Evolutionary conservation across 2,888 invertebrate genomes (phyloP).

Genomic region (Latrodectus elegans): DNA sequence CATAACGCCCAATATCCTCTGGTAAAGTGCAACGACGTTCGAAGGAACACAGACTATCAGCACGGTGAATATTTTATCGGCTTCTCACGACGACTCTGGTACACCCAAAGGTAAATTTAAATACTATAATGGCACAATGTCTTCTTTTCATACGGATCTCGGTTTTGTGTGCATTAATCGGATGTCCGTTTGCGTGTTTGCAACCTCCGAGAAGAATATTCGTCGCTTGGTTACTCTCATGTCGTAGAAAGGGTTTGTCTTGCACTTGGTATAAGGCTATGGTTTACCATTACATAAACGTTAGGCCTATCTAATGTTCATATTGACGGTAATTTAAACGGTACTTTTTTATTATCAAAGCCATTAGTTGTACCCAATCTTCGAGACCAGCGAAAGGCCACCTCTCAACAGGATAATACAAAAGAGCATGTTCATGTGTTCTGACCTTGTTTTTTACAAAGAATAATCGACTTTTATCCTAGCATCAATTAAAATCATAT

Average conservation of each 20-base stretch:
- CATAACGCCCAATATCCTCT: conserved; percentile 20
- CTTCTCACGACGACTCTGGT: conserved; percentile 14
- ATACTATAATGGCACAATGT: conserved; percentile 29
- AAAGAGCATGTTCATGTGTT: too few relatives aligned
- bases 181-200: conserved; percentile 28
- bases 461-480: too few relatives aligned
- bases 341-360: background rate
- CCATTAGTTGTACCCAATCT: too few relatives aligned
- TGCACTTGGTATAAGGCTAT: conserved; percentile 30
- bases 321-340: conserved; percentile 16
- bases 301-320: conserved; percentile 27
- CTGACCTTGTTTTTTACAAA: too few relatives aligned
- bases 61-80: conserved; percentile 21
- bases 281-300: conserved; percentile 19
- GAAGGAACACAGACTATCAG: conserved; percentile 37
- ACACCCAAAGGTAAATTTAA: conserved; percentile 21
- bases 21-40: conserved; percentile 25
- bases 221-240: conserved; percentile 11
- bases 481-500: too few relatives aligned
- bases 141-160: conserved; percentile 28
- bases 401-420: too few relatives aligned
- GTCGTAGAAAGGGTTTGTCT: background rate
- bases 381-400: too few relatives aligned
- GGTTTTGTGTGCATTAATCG: conserved; percentile 31
- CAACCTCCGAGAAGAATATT: conserved; percentile 14